Base-by-base conservation (phyloP, 2,888 invertebrate species). In the Ernsta delagoae region DNA sequence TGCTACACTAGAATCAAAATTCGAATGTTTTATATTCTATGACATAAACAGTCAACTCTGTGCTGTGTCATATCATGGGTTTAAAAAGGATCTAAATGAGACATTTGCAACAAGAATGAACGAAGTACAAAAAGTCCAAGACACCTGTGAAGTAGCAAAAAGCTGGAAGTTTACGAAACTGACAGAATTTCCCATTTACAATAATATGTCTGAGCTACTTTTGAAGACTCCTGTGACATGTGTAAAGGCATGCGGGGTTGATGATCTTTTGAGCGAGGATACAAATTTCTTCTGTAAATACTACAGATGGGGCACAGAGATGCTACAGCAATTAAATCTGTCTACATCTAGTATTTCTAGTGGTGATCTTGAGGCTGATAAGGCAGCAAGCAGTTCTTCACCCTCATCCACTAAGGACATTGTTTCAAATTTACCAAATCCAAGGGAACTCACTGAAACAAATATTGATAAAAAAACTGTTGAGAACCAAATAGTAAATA, bases 41-140 rank as follows among this genome's bases (percentile, higher is more conserved):
- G 92, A 92, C 59, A 90, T 92, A 74, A 91, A 83, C 74, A 80
- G 62, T 68, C 88, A 86, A 71, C 78, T 93, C 6, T 93, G 92
- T 74, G 69, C 74, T 60, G 82, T 16, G 16, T 16, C 83, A 31
- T 76, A 82, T 8, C 73, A 66, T 48, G 48, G 70, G 1, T 75
- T 78, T 1, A 83, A 83, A 62, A 60, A 86, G 41, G 70, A 76
- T 1, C 60, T 87, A 9, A 77, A 71, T 43, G 77, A 83, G 3
- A 83, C 86, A 61, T 81, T 78, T 60, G 71, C 75, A 8, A 61
- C 70, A 2, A 80, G 81, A 76, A 75, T 88, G 59, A 79, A 78
- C 1, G 77, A 81, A 59, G 75, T 77, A 62, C 81, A 84, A 59
- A 79, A 86, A 70, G 77, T 87, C 5, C 76, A 77, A 24, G 72